phyloP scores from a whole-genome alignment of 2,888 invertebrate genomes.

The Synergus gifuensis region DNA sequence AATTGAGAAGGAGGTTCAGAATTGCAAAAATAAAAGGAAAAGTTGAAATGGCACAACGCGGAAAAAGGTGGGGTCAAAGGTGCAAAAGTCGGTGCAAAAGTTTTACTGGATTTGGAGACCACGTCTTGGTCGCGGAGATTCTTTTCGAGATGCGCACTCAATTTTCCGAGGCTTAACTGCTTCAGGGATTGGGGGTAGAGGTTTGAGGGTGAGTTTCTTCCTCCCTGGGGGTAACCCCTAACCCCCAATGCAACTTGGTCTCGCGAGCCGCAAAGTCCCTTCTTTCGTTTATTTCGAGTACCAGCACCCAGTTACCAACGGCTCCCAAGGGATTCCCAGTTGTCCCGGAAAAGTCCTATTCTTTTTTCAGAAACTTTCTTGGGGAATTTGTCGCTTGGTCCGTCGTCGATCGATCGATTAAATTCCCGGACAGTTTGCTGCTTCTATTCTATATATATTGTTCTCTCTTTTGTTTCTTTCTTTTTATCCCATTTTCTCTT shows the following conservation, averaged over 20 bases:
- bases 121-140: constrained; percentile 46
- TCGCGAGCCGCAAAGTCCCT: constrained; percentile 61
- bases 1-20: neutral
- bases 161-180: constrained; percentile 75
- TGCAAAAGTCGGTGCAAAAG: constrained; percentile 47
- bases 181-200: constrained; percentile 47
- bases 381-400: constrained; percentile 46
- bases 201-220: constrained; percentile 52
- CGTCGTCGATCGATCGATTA: constrained; percentile 32
- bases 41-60: neutral
- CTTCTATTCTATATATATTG: constrained; percentile 22
- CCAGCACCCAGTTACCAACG: constrained; percentile 43
- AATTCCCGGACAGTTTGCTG: constrained; percentile 34
- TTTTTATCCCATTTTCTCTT: constrained; percentile 7
- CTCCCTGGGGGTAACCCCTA: constrained; percentile 37
- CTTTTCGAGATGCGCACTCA: constrained; percentile 69
- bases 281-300: constrained; percentile 56
- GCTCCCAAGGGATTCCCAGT: constrained; percentile 49
- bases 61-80: constrained; percentile 9
- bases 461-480: neutral
- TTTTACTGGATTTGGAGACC: constrained; percentile 42
- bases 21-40: constrained; percentile 21
- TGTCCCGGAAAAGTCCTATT: constrained; percentile 44
- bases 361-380: constrained; percentile 43
- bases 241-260: constrained; percentile 51